Conservation (phyloP, 2,888 invertebrate genomes). For the Biston stratarius region DNA sequence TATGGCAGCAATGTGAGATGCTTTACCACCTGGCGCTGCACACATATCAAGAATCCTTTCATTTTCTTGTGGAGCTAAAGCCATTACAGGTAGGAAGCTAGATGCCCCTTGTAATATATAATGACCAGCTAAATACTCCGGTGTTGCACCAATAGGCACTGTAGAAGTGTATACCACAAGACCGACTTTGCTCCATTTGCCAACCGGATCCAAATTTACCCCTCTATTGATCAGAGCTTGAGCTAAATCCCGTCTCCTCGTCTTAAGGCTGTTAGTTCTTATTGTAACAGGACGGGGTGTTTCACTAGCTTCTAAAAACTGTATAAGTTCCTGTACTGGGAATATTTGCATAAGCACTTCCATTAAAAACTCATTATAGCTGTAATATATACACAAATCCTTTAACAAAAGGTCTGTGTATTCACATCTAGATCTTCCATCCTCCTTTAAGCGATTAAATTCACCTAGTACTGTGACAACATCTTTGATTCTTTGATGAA, state of each 20-base stretch:
- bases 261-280: constrained; percentile 97
- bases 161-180: constrained; percentile 98
- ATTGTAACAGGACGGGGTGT: constrained; percentile 97
- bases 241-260: constrained; percentile 95
- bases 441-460: constrained; percentile 90
- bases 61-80: constrained; percentile 98
- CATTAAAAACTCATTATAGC: constrained; percentile 98
- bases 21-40: constrained; percentile 99
- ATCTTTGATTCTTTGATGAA: constrained; percentile 96
- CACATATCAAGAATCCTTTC: constrained; percentile 98
- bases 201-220: constrained; percentile 98
- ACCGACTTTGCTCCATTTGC: constrained; percentile 99
- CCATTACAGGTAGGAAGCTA: constrained; percentile 99
- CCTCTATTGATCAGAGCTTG: constrained; percentile 98
- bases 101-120: constrained; percentile 99
- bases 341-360: constrained; percentile 96
- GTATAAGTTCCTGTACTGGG: constrained; percentile 93
- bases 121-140: constrained; percentile 99
- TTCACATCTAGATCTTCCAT: constrained; percentile 91
- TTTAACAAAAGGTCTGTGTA: constrained; percentile 92
- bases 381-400: constrained; percentile 97
- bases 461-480: constrained; percentile 92
- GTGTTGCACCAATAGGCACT: constrained; percentile 99
- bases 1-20: constrained; percentile 98
- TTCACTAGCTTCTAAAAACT: constrained; percentile 98